Conservation (phyloP, 2,797 vertebrate genomes). For the Tadarida brasiliensis region DNA sequence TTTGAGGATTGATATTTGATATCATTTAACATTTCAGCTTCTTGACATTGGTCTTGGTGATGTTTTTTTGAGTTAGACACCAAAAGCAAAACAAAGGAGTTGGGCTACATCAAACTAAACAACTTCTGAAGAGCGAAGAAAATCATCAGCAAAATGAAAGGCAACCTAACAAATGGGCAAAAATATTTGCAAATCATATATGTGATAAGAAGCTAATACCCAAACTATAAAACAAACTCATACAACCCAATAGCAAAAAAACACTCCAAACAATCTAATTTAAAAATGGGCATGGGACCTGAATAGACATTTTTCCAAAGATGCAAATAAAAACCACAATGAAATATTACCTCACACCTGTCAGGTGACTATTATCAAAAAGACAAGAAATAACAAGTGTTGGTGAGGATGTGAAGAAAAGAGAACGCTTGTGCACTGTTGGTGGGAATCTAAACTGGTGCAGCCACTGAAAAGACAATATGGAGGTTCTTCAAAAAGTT, state of each 20-base stretch:
- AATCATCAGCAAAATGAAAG: neutral
- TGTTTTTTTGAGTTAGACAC: neutral
- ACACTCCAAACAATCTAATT: neutral
- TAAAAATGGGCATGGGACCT: neutral
- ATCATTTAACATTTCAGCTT: neutral
- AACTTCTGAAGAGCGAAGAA: neutral
- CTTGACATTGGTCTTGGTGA: neutral
- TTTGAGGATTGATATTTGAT: neutral
- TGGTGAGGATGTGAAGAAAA: neutral
- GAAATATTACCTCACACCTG: neutral
- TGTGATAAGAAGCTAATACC: neutral
- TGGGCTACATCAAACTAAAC: neutral
- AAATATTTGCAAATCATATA: neutral
- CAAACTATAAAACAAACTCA: neutral
- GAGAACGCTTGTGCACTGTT: neutral
- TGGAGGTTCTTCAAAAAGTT: neutral
- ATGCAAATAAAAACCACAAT: neutral
- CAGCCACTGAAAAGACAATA: neutral
- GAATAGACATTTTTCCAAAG: neutral
- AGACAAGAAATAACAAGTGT: neutral
- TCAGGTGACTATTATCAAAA: neutral
- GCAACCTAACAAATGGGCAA: neutral
- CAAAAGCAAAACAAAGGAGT: neutral
- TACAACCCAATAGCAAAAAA: neutral
- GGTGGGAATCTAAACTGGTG: neutral